Percentiles rank a stretch among this genome's conserved stretches.
phyloP scores from a whole-genome alignment of 2,888 invertebrate species.

The Scotopteryx bipunctaria region DNA sequence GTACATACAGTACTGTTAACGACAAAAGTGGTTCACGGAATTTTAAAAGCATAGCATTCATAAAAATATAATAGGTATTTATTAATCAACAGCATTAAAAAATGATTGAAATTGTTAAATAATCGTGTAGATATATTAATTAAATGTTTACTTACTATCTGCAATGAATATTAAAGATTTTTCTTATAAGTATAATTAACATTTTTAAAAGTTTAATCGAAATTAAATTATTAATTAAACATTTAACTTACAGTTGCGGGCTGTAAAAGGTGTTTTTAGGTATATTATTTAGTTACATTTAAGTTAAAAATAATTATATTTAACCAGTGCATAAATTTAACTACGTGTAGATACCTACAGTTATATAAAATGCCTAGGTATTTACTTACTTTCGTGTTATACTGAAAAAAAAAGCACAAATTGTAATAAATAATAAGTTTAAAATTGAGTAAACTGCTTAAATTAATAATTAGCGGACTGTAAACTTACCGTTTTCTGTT shows the following conservation, averaged over 20 bases:
- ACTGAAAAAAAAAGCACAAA: slow-evolving; percentile 3
- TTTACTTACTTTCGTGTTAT: slow-evolving; percentile 14
- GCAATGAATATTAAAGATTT: slow-evolving; percentile 10
- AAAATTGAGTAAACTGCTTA: neutral
- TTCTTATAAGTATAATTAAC: neutral
- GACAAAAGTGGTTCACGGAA: too few relatives aligned
- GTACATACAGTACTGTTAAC: too few relatives aligned
- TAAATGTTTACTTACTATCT: slow-evolving; percentile 16
- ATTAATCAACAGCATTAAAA: too few relatives aligned
- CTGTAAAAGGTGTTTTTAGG: slow-evolving; percentile 15
- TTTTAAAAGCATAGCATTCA: too few relatives aligned
- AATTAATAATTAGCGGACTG: neutral
- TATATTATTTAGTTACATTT: too few relatives aligned
- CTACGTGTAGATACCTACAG: too few relatives aligned
- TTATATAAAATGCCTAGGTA: too few relatives aligned
- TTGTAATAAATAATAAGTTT: neutral
- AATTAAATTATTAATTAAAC: neutral
- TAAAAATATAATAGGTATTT: too few relatives aligned
- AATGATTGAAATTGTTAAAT: too few relatives aligned
- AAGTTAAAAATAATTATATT: too few relatives aligned
- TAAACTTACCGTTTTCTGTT: slow-evolving; percentile 12
- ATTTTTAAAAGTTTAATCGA: neutral
- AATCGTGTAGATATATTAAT: neutral
- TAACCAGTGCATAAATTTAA: neutral
- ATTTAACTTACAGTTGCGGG: slow-evolving; percentile 35